phyloP scores from a whole-genome alignment of 2,113 vertebrate genomes.

The Erythrocercus mccallii region DNA sequence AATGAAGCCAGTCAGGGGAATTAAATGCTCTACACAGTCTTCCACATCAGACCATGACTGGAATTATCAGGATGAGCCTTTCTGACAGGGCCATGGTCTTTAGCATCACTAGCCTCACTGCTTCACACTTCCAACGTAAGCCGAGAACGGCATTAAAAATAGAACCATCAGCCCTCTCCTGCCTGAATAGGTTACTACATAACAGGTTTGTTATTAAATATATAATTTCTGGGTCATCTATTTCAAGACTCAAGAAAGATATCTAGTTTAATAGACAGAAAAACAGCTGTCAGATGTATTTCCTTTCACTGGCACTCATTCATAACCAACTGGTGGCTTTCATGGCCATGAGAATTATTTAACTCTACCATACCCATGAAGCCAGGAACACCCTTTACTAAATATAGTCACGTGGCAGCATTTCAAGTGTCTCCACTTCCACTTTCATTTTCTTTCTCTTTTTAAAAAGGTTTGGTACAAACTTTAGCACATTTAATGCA shows the following conservation, averaged over 20 bases:
- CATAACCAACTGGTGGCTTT: slow-evolving; percentile 18
- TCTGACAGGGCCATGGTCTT: background rate
- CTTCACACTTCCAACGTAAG: slow-evolving; percentile 38
- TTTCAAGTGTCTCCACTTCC: background rate
- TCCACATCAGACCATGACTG: background rate
- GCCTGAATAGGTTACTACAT: slow-evolving; percentile 33
- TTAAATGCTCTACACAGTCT: background rate
- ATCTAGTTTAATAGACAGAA: slow-evolving; percentile 53
- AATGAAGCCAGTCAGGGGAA: background rate
- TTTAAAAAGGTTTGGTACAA: background rate
- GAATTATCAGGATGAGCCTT: background rate
- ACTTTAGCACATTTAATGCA: too few species aligned
- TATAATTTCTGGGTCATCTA: slow-evolving; percentile 63
- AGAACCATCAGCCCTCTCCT: background rate
- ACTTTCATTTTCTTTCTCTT: slow-evolving; percentile 6
- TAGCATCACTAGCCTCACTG: background rate
- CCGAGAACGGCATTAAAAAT: slow-evolving; percentile 16
- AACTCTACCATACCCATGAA: slow-evolving; percentile 11
- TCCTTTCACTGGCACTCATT: slow-evolving; percentile 60
- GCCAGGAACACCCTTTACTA: background rate
- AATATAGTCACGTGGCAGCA: background rate
- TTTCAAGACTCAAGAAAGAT: slow-evolving; percentile 24
- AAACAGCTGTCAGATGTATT: slow-evolving; percentile 54
- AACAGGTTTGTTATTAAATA: slow-evolving; percentile 59
- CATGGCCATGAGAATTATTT: background rate